Evolutionary conservation across 1,140 invertebrate genomes (phyloP), one percentile per base, ranked within the genome.

Genomic region (Trigoniulus corallinus): DNA sequence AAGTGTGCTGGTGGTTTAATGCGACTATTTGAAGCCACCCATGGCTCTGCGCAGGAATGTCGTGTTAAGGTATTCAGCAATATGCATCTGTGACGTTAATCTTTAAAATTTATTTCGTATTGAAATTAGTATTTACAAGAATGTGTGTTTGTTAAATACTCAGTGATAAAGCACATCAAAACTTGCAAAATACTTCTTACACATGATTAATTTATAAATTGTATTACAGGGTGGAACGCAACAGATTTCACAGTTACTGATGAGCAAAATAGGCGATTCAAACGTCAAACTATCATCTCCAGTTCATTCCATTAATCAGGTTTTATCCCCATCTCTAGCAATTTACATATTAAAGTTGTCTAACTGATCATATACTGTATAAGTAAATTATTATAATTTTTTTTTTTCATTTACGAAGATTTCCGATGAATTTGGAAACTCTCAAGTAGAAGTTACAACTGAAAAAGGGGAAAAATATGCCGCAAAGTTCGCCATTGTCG

Each of bases 221-320:
- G 29, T 34, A 12, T 57, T 60, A 34, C 29, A 69, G 64, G 68
- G 68, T 48, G 70, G 70, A 29, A 60, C 68, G 12, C 66, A 68
- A 54, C 64, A 69, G 56, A 60, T 72, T 21, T 64, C 60, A 43
- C n/a, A 59, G 20, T 57, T 55, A 42, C 49, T 70, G 25, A 53
- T 55, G 2, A 55, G 61, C 26, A 51, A 53, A 27, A 54, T 72
- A 37, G 62, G 62, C 4, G 52, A 53, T 18, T 53, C 62, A 15
- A 59, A 60, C 13, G 56, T 71, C 10, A 47, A 53, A 1, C 50
- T 68, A 3, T 57, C 53, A 12, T 52, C 65, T 26, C 62, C 67
- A 15, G 67, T 69, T 15, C 40, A 44, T n/a, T 54, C 49, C 21
- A 58, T 71, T 47, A 48, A 57, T 43, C 68, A 71, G 58, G 61